Evolutionary conservation across 2,888 invertebrate species (phyloP), one percentile per base, ranked within the genome.

Genomic region (Pachycephus smyrnensis): DNA sequence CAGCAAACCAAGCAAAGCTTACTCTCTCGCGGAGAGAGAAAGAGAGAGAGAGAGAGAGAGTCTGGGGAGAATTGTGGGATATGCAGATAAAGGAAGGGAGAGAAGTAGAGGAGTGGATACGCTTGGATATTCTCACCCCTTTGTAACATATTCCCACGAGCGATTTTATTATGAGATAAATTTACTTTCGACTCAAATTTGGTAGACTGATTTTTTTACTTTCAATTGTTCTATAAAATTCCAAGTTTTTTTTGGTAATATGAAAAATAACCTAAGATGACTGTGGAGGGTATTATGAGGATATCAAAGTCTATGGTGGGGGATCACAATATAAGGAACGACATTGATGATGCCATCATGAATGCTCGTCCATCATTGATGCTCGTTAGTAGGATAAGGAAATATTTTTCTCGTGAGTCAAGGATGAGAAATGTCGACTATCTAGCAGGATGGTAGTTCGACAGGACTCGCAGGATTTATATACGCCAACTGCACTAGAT

Each of bases 1-100:
- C 71, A 71, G 32, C 71, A 32, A 71, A 31, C 32, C 71, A 71
- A 71, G 71, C 33, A 71, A 32, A 31, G 55, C 55, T 55, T 55
- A 23, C 55, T 55, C 55, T 55, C 55, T 55, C 55, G 23, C 23
- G 15, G 23, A 31, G n/a, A 33, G 35, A n/a, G 31, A 35, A 36
- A n/a, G 32, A 35, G 32, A 73, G 73, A 33, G 35, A 36, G 35
- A 32, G 73, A 35, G 73, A 35, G 23, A 23, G 35, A 36, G 73
- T 35, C 73, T 73, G 36, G 36, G 73, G 36, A 36, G 15, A 55
- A 55, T 55, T 55, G 55, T 55, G 55, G 55, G 9, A 55, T 55
- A 55, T 55, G 55, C 55, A 55, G 55, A 55, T 23, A 55, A 23
- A 55, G 55, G 55, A 55, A 55, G 15, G 55, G 23, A 23, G 23